Evolutionary conservation across 2,113 vertebrate species (phyloP), one percentile per base, ranked within the genome.

Genomic region (Antennarius striatus): DNA sequence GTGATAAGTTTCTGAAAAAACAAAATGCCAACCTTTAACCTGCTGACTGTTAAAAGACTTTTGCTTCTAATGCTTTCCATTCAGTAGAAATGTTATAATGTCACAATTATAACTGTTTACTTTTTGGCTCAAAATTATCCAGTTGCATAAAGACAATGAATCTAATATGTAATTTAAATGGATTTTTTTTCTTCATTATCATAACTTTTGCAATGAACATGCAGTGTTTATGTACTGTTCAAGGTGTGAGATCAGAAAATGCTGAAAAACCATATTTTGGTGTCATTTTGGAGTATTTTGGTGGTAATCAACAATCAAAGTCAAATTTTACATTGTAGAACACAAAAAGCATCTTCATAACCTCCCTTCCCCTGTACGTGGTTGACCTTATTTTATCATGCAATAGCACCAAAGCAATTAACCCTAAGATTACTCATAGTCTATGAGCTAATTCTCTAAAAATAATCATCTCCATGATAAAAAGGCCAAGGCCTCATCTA

Each of bases 391-490:
- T 86, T 88, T 79, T 75, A 83, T 80, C 77, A 84, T 32, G 46
- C 53, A 73, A 70, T 73, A 75, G 56, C 61, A 62, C 76, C 73
- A 51, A 76, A 4, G 80, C 85, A 86, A 91, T 91, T 91, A 90
- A 90, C 86, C 87, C 81, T 70, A 57, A 73, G 63, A 70, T 57
- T 71, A 55, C 73, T 85, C 75, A 88, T 90, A 68, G 74, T 69
- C 60, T 62, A 68, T 73, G 79, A 85, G 81, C 85, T 90, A 90
- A 90, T 86, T 72, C 49, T 84, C 88, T 90, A 87, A 81, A 90
- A 88, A 91, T 90, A 87, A 86, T 77, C 60, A 61, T 79, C 82
- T 54, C 40, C 8, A 8, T 16, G 17, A 47, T 89, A 83, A 86
- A 86, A 83, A 71, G 77, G 85, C 77, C 79, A 63, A 80, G 68